Evolutionary conservation across 2,113 vertebrate genomes (phyloP).

Genomic region (Monopterus albus): DNA sequence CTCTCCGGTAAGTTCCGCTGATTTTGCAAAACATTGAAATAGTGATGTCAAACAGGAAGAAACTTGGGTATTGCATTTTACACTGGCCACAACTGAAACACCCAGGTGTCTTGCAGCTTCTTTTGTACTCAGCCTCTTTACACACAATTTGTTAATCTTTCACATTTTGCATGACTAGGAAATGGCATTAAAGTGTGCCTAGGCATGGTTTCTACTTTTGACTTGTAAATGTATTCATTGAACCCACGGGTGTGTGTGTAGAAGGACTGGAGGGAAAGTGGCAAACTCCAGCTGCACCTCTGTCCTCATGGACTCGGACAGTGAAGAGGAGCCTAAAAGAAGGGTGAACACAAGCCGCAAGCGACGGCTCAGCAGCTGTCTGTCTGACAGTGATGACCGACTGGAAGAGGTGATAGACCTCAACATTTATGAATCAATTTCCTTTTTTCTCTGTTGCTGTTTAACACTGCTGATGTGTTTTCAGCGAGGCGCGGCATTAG

Average conservation of each 20-base stretch:
- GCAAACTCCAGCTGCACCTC: slow-evolving; percentile 78
- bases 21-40: background rate
- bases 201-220: background rate
- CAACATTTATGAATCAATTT: background rate
- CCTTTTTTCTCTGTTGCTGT: background rate
- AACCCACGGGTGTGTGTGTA: slow-evolving; percentile 19
- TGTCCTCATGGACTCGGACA: slow-evolving; percentile 89
- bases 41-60: background rate
- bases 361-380: slow-evolving; percentile 83
- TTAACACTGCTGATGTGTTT: background rate
- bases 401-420: slow-evolving; percentile 70
- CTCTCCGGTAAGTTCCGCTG: slow-evolving; percentile 83
- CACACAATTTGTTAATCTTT: background rate
- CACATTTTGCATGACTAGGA: background rate
- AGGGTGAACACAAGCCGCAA: slow-evolving; percentile 82
- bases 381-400: slow-evolving; percentile 78
- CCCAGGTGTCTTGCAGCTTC: background rate
- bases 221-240: background rate
- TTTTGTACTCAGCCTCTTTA: background rate
- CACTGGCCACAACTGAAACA: background rate
- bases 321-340: slow-evolving; percentile 89
- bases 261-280: slow-evolving; percentile 78
- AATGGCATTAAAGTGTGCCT: background rate
- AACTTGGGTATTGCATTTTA: background rate
- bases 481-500: slow-evolving; percentile 51